A percentile compares a stretch with the other conserved stretches of the same genome.
Evolutionary conservation across 2,888 invertebrate genomes (phyloP).

Genomic region (Hemithea aestivaria): DNA sequence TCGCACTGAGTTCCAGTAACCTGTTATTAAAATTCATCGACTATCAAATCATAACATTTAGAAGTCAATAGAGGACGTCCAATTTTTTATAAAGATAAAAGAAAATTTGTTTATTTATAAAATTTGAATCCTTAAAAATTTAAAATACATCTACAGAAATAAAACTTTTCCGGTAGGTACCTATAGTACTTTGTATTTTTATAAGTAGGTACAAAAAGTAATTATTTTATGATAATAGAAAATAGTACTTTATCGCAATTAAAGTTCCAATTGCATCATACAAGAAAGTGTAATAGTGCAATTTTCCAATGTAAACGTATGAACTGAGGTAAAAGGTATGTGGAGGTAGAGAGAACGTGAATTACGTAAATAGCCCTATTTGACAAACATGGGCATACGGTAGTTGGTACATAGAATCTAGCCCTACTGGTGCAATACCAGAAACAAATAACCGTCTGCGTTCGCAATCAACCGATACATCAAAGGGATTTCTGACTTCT

Average conservation of each 20-base stretch:
- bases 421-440: constrained; percentile 35
- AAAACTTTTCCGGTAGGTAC: background rate
- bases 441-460: constrained; percentile 29
- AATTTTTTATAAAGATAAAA: no score
- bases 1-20: constrained; percentile 10
- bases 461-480: constrained; percentile 37
- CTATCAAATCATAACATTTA: no score
- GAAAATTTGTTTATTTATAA: no score
- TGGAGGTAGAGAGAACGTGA: no score
- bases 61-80: no score
- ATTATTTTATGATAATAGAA: no score
- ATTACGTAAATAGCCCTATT: constrained; percentile 24
- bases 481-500: constrained; percentile 39
- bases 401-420: constrained; percentile 25
- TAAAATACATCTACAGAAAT: background rate
- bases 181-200: background rate
- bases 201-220: no score
- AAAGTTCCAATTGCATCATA: no score
- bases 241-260: no score
- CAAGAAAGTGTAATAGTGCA: no score
- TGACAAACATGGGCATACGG: constrained; percentile 40
- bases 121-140: background rate
- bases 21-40: constrained; percentile 5
- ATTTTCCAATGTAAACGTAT: no score
- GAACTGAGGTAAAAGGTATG: no score